These are phyloP conservation scores for Physella acuta DNA, from an alignment of 1,140 invertebrate species.

Conservation along the genomic window DNA sequence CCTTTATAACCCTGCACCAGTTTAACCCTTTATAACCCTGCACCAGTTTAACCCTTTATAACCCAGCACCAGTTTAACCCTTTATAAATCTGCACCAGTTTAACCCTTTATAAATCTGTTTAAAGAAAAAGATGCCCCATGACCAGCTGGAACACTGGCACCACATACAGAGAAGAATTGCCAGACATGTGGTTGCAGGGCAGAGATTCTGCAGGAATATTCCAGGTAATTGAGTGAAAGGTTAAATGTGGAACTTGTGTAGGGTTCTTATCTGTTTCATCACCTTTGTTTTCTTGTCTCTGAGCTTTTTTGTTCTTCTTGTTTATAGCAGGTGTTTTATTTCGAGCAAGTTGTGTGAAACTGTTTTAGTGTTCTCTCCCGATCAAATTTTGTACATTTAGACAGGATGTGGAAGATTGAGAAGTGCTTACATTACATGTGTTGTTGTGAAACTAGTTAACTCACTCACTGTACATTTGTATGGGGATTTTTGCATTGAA, in stretches of 20 bases:
- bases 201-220: conserved; percentile 26
- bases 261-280: not conserved
- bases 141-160: conserved; percentile 23
- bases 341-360: not conserved
- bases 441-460: too few relatives aligned
- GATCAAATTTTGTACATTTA: too few relatives aligned
- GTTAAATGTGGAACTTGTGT: not conserved
- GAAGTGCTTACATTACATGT: too few relatives aligned
- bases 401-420: too few relatives aligned
- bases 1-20: too few relatives aligned
- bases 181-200: conserved; percentile 22
- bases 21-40: too few relatives aligned
- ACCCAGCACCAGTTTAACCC: too few relatives aligned
- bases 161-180: conserved; percentile 18
- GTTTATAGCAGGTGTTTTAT: not conserved
- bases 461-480: too few relatives aligned
- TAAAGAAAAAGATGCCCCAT: conserved; percentile 7
- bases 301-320: not conserved
- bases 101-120: not conserved
- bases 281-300: not conserved
- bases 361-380: not conserved
- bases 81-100: too few relatives aligned
- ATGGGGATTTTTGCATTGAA: too few relatives aligned
- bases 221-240: too few relatives aligned
- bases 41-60: too few relatives aligned